Evolutionary conservation across 2,797 vertebrate genomes (phyloP), one percentile per base, ranked within the genome.

Genomic region (Artibeus jamaicensis): DNA sequence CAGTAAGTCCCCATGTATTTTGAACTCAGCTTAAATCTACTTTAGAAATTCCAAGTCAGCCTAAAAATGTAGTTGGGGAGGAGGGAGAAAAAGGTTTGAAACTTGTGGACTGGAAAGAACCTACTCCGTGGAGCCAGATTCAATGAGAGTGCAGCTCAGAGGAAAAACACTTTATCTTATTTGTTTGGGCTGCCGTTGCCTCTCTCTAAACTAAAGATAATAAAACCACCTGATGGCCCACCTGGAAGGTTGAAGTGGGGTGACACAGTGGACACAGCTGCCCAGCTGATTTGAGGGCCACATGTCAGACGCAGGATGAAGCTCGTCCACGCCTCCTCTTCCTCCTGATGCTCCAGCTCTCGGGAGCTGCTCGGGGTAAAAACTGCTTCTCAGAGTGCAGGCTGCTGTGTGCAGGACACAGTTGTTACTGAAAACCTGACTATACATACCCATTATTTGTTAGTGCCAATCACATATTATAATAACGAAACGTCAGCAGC

Each of bases 291-390:
- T 4, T 42, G 37, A 48, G 22, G n/a, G 5, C 67, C n/a, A 7
- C 6, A 9, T 2, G 1, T 6, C 2, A 0, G 1, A 5, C 2
- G 7, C 2, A 8, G 34, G 0, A 0, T 1, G 2, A 48, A 5
- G 3, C 19, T 10, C 21, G 2, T 4, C 9, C 46, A 5, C 0
- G 0, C 0, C 5, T 6, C 15, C 6, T 34, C 55, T 19, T 24
- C 1, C 0, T 39, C 24, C 26, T 0, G 15, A 57, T 18, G 34
- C 50, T 34, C 44, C 6, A 21, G 9, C 1, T 8, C 9, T 57
- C 18, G 44, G 86, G 26, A 71, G 14, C 24, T 24, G 1, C 8
- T 6, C 1, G 3, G 6, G 6, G 6, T 19, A 29, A 42, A 57
- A 11, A 9, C 12, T 2, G 9, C 46, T 37, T 91, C 77, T 39